These are phyloP conservation scores for Drosophila parthenogenetica DNA, from an alignment of 2,888 invertebrate species.

Conservation along the genomic window DNA sequence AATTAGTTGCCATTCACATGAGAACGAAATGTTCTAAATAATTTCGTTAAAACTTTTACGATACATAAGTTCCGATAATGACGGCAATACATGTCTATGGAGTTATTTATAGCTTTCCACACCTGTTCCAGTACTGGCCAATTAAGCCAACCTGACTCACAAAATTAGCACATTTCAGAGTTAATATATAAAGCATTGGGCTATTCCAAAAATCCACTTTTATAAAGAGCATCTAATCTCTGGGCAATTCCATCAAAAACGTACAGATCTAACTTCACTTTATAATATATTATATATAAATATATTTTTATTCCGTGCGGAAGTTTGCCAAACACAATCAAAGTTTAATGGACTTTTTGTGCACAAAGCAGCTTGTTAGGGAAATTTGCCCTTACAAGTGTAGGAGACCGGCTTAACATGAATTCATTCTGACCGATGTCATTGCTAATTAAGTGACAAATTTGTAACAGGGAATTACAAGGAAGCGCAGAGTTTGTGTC, in stretches of 20 bases:
- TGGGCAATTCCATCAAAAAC: not conserved
- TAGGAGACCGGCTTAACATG: slow-evolving; percentile 12
- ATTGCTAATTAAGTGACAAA: slow-evolving; percentile 33
- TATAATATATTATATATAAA: too few relatives aligned
- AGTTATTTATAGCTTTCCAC: slow-evolving; percentile 14
- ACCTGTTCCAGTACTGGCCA: slow-evolving; percentile 5
- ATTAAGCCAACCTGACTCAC: slow-evolving; percentile 21
- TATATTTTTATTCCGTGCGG: not conserved
- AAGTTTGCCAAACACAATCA: not conserved
- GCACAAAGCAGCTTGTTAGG: slow-evolving; percentile 2
- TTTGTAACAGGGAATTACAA: slow-evolving; percentile 20
- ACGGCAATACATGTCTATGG: slow-evolving; percentile 9
- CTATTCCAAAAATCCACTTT: slow-evolving; percentile 14
- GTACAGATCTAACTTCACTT: not conserved
- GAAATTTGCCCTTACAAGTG: slow-evolving; percentile 13
- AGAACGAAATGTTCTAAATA: slow-evolving; percentile 21
- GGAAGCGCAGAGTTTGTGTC: not conserved
- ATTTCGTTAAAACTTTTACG: slow-evolving; percentile 4
- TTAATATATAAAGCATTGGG: not conserved
- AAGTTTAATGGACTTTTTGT: slow-evolving; percentile 6
- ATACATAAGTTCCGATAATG: slow-evolving; percentile 20
- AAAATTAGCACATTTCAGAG: slow-evolving; percentile 2
- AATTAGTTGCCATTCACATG: slow-evolving; percentile 49
- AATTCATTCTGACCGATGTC: slow-evolving; percentile 32
- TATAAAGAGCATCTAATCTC: not conserved